Evolutionary conservation across 2,888 invertebrate genomes (phyloP), one percentile per base, ranked within the genome.

Genomic region (Idaea dimidiata): DNA sequence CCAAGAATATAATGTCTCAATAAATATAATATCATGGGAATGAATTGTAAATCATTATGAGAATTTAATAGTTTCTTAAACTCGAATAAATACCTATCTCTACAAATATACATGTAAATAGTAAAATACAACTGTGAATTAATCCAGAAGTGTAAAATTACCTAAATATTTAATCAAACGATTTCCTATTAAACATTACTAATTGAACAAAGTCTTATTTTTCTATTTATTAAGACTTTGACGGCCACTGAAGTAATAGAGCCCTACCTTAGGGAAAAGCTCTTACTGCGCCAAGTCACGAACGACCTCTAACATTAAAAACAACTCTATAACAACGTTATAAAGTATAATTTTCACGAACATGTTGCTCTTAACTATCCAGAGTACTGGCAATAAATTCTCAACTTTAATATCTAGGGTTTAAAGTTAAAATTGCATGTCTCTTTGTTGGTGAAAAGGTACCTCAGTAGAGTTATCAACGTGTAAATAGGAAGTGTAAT

Each of bases 401-500:
- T 24, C 4, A 32, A 60, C 59, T 57, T 61, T 65, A 62, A 61
- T 6, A 3, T n/a, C 10, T 61, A 65, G 18, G 65, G 64, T 62
- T 55, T 24, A 62, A 62, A 68, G 0, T 61, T 8, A 7, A 16
- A 55, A 55, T 17, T 31, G 43, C 43, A 14, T 10, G 43, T 43
- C 14, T 43, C 43, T 43, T 43, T 10, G 43, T 43, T 43, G 14
- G 43, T 7, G 43, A 43, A 24, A 24, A 24, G 24, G 24, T 24
- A 24, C 24, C 24, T 24, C 1, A n/a, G n/a, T n/a, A 24, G 24
- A 24, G 24, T 24, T 24, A 24, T 58, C 57, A 63, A 63, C 32
- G 58, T 57, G 66, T 67, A 66, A 67, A 67, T 65, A 64, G 62
- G 66, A 66, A 67, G 61, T 56, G 17, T 61, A 70, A 70, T 70